Evolutionary conservation across 2,797 vertebrate genomes (phyloP).

Genomic region (Choloepus didactylus): DNA sequence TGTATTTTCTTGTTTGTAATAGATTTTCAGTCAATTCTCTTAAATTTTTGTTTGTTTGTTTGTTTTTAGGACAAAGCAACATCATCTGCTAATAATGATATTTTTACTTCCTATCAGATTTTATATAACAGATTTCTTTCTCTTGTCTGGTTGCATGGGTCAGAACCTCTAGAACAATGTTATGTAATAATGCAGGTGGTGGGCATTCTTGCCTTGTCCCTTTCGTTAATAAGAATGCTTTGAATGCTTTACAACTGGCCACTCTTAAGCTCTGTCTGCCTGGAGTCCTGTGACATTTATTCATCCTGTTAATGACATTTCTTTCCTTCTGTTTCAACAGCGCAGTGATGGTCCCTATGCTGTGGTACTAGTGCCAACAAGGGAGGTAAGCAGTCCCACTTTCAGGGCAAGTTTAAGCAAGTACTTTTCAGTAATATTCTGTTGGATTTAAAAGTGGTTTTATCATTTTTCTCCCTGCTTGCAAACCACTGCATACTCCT

Average conservation of each 20-base stretch:
- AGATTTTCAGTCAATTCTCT: neutral
- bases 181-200: fast-evolving
- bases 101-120: neutral
- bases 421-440: neutral
- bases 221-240: neutral
- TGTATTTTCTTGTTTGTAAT: neutral
- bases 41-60: neutral
- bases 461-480: fast-evolving
- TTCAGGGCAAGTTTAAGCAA: fast-evolving
- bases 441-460: neutral
- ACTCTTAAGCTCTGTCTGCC: fast-evolving
- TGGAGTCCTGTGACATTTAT: neutral
- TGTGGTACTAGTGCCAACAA: slow-evolving; percentile 93
- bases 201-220: neutral
- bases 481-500: neutral
- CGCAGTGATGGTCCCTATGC: slow-evolving; percentile 95
- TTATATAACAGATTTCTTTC: neutral
- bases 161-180: neutral
- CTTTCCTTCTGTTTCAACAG: slow-evolving; percentile 82
- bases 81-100: neutral
- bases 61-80: neutral
- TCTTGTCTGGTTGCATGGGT: neutral
- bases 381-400: slow-evolving; percentile 87
- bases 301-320: neutral
- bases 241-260: neutral